A percentile compares a stretch with the other conserved stretches of the same genome.
These are phyloP conservation scores for Cephus nigrinus DNA, from an alignment of 2,888 invertebrate genomes.

Conservation along the genomic window DNA sequence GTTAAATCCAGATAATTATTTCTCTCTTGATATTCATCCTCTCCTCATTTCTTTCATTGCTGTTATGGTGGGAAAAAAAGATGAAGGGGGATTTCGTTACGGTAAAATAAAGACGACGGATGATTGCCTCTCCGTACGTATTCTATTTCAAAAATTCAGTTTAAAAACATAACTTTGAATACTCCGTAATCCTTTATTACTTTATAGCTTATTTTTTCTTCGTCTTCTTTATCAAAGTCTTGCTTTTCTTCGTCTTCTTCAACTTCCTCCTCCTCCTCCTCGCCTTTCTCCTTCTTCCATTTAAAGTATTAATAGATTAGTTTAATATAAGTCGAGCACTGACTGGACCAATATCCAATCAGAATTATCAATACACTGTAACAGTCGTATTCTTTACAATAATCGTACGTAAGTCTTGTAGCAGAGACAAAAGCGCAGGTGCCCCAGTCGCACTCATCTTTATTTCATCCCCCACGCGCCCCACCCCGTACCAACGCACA, in stretches of 20 bases:
- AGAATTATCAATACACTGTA: slow-evolving; percentile 60
- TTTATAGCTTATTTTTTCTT: slow-evolving; percentile 52
- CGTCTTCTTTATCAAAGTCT: slow-evolving; percentile 23
- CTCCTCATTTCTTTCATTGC: background rate
- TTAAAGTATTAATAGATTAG: slow-evolving; percentile 57
- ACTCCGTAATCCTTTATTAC: slow-evolving; percentile 59
- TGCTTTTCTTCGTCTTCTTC: slow-evolving; percentile 48
- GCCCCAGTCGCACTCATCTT: slow-evolving; percentile 49
- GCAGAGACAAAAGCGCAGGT: slow-evolving; percentile 60
- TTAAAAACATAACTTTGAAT: slow-evolving; percentile 64
- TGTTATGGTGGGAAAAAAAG: slow-evolving; percentile 30
- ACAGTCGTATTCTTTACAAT: slow-evolving; percentile 63
- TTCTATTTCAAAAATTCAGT: slow-evolving; percentile 65
- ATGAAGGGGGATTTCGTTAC: slow-evolving; percentile 31
- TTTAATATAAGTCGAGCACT: slow-evolving; percentile 59
- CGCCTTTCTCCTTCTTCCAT: slow-evolving; percentile 26
- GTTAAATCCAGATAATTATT: background rate
- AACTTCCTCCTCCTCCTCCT: slow-evolving; percentile 34
- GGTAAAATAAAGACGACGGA: background rate
- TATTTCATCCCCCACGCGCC: no score
- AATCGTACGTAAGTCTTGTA: slow-evolving; percentile 62
- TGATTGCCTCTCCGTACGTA: slow-evolving; percentile 60
- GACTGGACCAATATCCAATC: slow-evolving; percentile 50
- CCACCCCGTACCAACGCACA: no score
- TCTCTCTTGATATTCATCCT: background rate